Conservation (phyloP, 2,888 invertebrate genomes). For the Mythimna pallens region DNA sequence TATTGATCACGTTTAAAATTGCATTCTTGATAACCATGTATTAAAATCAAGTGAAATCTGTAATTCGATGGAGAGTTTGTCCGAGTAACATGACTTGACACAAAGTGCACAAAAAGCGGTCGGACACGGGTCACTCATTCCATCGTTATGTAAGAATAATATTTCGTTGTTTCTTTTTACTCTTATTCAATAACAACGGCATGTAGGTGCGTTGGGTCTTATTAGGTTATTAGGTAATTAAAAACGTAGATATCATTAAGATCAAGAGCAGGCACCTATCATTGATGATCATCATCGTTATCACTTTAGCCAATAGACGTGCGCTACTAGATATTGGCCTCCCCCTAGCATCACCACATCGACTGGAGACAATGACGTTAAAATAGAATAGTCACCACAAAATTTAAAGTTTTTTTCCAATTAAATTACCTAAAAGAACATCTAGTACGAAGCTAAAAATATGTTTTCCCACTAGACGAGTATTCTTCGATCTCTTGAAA, state of each 20-base stretch:
- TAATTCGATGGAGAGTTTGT: conserved; percentile 64
- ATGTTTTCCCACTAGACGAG: conserved; percentile 23
- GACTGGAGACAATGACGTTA: neutral
- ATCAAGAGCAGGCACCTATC: too few relatives aligned
- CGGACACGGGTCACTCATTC: conserved; percentile 59
- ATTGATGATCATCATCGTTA: neutral
- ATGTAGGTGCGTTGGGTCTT: neutral
- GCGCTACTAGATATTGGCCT: neutral
- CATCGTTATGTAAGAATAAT: conserved; percentile 59
- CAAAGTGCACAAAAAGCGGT: conserved; percentile 66
- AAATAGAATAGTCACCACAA: neutral
- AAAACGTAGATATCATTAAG: neutral
- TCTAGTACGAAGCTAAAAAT: conserved; percentile 15
- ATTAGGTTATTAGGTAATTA: too few relatives aligned
- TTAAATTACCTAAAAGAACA: neutral
- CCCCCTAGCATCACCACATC: neutral
- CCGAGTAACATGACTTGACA: conserved; percentile 71
- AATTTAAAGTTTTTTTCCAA: neutral
- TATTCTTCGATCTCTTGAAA: conserved; percentile 31
- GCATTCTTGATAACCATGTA: conserved; percentile 59
- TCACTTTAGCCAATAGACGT: too few relatives aligned
- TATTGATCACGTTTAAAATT: conserved; percentile 59
- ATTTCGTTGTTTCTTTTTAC: conserved; percentile 57
- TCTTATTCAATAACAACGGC: conserved; percentile 47
- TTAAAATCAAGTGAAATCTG: conserved; percentile 70